Conservation (phyloP, 2,888 invertebrate species). For the Drosophila leonis region DNA sequence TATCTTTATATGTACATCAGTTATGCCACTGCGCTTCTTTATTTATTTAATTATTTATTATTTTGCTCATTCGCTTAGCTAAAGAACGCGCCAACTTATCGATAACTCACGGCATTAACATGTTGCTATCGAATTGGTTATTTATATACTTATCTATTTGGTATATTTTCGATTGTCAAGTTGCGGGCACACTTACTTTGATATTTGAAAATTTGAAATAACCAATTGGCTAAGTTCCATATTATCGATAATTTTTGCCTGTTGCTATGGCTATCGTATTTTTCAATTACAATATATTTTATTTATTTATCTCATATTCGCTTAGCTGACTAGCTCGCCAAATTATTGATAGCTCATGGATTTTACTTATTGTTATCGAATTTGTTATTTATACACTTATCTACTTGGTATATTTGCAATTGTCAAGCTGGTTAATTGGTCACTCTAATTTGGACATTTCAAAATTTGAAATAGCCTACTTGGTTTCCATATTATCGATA, state of each 20-base stretch:
- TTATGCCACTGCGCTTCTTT: not conserved
- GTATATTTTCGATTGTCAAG: not conserved
- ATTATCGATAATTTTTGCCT: slow-evolving; percentile 13
- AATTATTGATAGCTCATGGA: no score
- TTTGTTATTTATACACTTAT: not conserved
- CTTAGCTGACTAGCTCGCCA: not conserved
- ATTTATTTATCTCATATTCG: not conserved
- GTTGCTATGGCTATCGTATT: no score
- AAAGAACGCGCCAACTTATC: not conserved
- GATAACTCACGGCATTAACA: not conserved
- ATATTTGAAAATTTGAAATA: not conserved
- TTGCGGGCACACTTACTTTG: not conserved
- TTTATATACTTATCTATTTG: no score
- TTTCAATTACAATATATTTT: no score
- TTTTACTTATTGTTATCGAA: not conserved
- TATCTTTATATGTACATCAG: not conserved
- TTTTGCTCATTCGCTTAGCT: not conserved
- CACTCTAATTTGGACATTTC: not conserved
- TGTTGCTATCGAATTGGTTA: not conserved
- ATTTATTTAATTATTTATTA: not conserved
- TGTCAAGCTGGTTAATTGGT: not conserved
- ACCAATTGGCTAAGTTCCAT: not conserved
- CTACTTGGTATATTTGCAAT: not conserved
- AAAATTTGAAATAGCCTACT: not conserved
- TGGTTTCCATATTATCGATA: not conserved